Conservation (phyloP, 2,888 invertebrate species). For the Ctena decussata region DNA sequence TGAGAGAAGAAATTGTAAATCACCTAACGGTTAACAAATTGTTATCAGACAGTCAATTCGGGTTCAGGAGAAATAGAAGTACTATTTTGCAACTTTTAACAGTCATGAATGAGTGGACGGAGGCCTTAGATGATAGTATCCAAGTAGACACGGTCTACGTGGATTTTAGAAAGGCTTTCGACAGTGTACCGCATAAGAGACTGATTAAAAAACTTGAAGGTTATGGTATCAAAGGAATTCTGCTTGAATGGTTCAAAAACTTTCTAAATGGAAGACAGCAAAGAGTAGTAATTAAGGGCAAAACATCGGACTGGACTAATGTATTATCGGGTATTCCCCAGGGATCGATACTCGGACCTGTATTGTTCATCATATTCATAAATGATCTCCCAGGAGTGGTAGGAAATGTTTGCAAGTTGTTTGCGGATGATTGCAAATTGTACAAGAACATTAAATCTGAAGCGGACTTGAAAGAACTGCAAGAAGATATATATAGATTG, state of each 20-base stretch:
- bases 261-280: background rate
- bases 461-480: constrained; percentile 7
- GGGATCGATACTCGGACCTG: constrained; percentile 4
- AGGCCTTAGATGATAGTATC: background rate
- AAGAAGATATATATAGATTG: constrained; percentile 25
- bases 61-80: background rate
- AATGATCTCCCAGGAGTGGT: constrained; percentile 14
- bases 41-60: too few relatives aligned
- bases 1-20: constrained; percentile 5
- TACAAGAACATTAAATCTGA: constrained; percentile 8
- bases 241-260: background rate
- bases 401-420: constrained; percentile 13
- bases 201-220: too few relatives aligned
- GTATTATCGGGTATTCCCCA: constrained; percentile 7
- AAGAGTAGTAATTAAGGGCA: constrained; percentile 1
- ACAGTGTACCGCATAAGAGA: too few relatives aligned
- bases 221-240: background rate
- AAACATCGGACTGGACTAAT: background rate
- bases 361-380: background rate
- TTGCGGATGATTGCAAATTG: constrained; percentile 39
- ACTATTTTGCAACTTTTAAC: background rate
- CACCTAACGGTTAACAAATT: background rate
- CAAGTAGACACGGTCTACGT: constrained; percentile 7
- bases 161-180: constrained; percentile 23
- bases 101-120: constrained; percentile 4